These are phyloP conservation scores for Aramus guarauna DNA, from an alignment of 2,113 vertebrate species.

Conservation along the genomic window DNA sequence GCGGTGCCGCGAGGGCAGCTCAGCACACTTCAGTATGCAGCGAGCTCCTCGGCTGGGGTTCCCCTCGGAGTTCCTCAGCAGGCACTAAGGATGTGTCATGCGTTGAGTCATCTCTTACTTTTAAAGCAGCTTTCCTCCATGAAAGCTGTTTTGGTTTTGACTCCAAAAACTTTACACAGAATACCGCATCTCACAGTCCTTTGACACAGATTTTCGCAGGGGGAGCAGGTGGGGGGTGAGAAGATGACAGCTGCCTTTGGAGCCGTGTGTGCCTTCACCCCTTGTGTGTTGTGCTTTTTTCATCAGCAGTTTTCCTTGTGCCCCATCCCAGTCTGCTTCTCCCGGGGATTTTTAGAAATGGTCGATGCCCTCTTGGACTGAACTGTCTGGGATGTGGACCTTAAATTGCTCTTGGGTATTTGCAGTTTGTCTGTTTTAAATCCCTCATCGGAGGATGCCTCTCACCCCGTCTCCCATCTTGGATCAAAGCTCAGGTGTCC, in stretches of 20 bases:
- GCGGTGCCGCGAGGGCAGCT: not conserved
- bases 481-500: not conserved
- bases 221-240: fast-evolving
- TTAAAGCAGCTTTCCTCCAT: conserved; percentile 2
- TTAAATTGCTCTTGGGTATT: not conserved
- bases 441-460: not conserved
- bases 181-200: not conserved
- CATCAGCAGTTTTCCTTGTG: not conserved
- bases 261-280: not conserved
- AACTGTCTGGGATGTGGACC: not conserved
- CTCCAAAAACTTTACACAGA: not conserved
- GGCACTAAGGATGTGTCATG: not conserved
- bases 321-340: not conserved
- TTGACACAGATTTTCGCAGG: not conserved
- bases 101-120: conserved; percentile 32
- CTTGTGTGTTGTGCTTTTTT: not conserved
- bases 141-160: not conserved
- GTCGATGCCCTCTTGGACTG: not conserved
- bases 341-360: not conserved
- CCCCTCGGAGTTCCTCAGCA: conserved; percentile 10
- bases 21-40: not conserved
- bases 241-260: not conserved
- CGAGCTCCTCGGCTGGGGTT: not conserved
- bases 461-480: fast-evolving
- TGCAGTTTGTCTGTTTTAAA: not conserved